Base-by-base conservation (phyloP, 2,113 vertebrate species). In the Condylura cristata region DNA sequence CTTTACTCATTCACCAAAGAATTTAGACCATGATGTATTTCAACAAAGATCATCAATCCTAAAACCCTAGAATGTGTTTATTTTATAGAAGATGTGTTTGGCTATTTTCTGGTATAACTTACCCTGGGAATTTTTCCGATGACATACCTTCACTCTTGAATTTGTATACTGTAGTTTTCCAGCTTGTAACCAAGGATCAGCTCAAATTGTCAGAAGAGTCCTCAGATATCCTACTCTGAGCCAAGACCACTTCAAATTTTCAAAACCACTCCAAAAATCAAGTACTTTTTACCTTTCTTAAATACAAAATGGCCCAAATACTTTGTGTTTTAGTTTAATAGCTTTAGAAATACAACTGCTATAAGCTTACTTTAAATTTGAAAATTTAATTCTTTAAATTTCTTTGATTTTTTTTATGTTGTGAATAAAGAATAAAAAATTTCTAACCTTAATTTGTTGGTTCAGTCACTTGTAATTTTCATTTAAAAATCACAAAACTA, bases 1-100 rank as follows among this genome's bases (percentile, higher is more conserved):
- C 82, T 87, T 97, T 97, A 96, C 96, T 98, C 75, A 98, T 98
- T 92, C 95, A 63, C 93, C 98, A 98, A 22, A 98, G 61, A 96
- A 98, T 98, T 97, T 98, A 98, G 90, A 92, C 39, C 13, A 32
- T 16, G 75, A 61, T 44, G 86, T 79, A 87, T 91, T 60, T 92
- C 89, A 90, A 68, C 86, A 90, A 70, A 93, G 86, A 78, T 65
- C 91, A 86, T 75, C 83, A 41, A 41, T 87, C 74, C 89, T 86
- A 76, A 71, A 17, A 44, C 22, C n/a, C 56, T 34, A n/a, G 16
- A 74, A 34, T 71, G 72, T 87, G 46, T 83, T 85, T 74, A 91
- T 87, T 96, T 96, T 66, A 32, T 34, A 82, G 46, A 2, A 88
- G 60, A 18, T 63, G 6, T 32, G 37, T 74, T 41, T 83, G 20